Conservation (phyloP, 2,888 invertebrate species). For the Eledona agricola region DNA sequence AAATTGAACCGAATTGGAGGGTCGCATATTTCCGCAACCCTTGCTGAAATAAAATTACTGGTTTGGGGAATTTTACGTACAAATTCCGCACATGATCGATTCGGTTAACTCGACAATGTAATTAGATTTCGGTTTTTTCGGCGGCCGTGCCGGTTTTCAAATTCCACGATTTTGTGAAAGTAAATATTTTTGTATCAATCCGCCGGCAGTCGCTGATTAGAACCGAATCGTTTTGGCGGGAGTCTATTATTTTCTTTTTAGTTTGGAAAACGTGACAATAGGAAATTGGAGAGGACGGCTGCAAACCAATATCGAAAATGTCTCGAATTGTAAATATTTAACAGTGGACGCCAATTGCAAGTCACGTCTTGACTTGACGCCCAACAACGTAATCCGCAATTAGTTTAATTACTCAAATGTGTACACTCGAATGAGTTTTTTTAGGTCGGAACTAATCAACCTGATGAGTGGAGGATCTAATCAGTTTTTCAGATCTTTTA, state of each 20-base stretch:
- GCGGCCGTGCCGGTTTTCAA: background rate
- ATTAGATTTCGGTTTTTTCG: conserved; percentile 11
- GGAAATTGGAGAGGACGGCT: no score
- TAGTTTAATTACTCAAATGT: background rate
- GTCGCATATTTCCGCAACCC: conserved; percentile 35
- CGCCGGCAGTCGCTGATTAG: no score
- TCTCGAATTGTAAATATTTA: no score
- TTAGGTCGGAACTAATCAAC: conserved; percentile 21
- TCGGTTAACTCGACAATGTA: conserved; percentile 21
- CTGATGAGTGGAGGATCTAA: conserved; percentile 23
- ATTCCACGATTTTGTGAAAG: background rate
- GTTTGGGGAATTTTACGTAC: conserved; percentile 17
- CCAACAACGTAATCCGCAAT: no score
- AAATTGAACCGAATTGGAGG: conserved; percentile 40
- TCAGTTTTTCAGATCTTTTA: conserved; percentile 26
- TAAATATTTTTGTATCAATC: background rate
- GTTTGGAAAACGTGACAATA: no score
- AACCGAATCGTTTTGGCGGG: no score
- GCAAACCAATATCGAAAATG: no score
- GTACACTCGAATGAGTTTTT: no score
- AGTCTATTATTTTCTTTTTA: no score
- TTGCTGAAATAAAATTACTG: conserved; percentile 38
- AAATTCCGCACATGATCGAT: conserved; percentile 34
- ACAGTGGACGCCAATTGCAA: no score
- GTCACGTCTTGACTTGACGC: no score